phyloP scores from a whole-genome alignment of 1,140 invertebrate species.

The Hylaeus anthracinus region DNA sequence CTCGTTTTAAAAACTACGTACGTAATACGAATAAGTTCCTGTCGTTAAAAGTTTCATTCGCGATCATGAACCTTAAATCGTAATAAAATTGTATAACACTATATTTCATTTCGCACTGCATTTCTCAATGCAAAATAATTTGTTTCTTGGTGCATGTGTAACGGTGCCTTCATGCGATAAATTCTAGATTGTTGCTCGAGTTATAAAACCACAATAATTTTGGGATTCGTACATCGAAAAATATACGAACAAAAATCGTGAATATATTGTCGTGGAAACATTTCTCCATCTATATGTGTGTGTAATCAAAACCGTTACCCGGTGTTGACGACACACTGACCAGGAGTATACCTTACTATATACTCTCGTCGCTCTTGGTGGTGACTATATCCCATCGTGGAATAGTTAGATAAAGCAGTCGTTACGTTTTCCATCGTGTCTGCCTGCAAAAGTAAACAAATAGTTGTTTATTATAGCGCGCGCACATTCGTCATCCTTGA shows the following conservation, averaged over 20 bases:
- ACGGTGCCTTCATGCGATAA: conserved; percentile 33
- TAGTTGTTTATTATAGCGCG: neutral
- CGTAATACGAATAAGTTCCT: conserved; percentile 58
- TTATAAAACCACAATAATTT: conserved; percentile 46
- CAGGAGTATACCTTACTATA: conserved; percentile 49
- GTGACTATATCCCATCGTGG: conserved; percentile 59
- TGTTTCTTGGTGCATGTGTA: conserved; percentile 31
- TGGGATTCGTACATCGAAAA: conserved; percentile 33
- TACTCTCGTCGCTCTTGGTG: conserved; percentile 61
- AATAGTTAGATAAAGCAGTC: conserved; percentile 52
- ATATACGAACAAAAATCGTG: conserved; percentile 42
- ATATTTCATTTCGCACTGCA: conserved; percentile 26
- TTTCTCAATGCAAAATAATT: conserved; percentile 27
- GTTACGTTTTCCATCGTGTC: conserved; percentile 52
- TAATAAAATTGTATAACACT: conserved; percentile 1
- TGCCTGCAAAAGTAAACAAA: conserved; percentile 57
- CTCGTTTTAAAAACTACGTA: conserved; percentile 40
- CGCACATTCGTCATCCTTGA: too few species aligned
- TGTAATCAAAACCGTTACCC: conserved; percentile 51
- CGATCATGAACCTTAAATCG: conserved; percentile 20
- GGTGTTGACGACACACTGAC: conserved; percentile 54
- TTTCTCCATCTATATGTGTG: conserved; percentile 52
- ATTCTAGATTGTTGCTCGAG: conserved; percentile 44
- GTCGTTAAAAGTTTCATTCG: conserved; percentile 40
- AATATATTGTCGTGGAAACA: conserved; percentile 49